Evolutionary conservation across 2,113 vertebrate species (phyloP).

Genomic region (Scartelaos histophorus): DNA sequence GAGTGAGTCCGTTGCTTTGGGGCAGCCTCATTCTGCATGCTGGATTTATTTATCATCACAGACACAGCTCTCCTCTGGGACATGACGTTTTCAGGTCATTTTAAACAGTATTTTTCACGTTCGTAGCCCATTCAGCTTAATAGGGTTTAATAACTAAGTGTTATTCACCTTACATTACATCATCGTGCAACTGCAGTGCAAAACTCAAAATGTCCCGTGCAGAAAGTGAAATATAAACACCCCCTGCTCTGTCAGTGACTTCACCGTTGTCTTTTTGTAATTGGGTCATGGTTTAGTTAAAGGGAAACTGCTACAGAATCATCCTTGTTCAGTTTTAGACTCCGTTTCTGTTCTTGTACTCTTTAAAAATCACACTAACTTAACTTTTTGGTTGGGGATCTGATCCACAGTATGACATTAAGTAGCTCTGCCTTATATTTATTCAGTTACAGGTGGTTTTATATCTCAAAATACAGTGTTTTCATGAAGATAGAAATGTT

Average conservation of each 20-base stretch:
- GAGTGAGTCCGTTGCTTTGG: conserved; percentile 11
- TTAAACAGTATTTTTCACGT: not conserved
- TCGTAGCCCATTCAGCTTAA: not conserved
- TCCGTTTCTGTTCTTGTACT: conserved; percentile 43
- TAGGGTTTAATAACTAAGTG: too few relatives aligned
- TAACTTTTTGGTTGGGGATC: too few relatives aligned
- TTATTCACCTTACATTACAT: too few relatives aligned
- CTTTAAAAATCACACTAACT: not conserved
- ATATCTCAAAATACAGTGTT: too few relatives aligned
- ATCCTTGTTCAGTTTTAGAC: conserved; percentile 58
- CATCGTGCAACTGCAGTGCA: conserved; percentile 1
- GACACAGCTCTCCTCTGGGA: conserved; percentile 13
- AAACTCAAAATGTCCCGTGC: conserved; percentile 1
- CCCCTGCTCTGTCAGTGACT: conserved; percentile 33
- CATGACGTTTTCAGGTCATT: not conserved
- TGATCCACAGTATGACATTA: too few relatives aligned
- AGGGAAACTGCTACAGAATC: conserved; percentile 50
- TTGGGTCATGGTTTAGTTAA: conserved; percentile 67
- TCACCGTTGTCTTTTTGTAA: conserved; percentile 58
- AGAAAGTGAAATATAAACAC: conserved; percentile 15
- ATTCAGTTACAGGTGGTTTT: too few relatives aligned
- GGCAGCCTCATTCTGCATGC: conserved; percentile 7
- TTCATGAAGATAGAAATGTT: too few relatives aligned
- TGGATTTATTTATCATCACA: conserved; percentile 16
- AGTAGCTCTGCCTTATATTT: too few relatives aligned